Evolutionary conservation across 2,888 invertebrate genomes (phyloP).

Genomic region (Monoplex corrugatus): DNA sequence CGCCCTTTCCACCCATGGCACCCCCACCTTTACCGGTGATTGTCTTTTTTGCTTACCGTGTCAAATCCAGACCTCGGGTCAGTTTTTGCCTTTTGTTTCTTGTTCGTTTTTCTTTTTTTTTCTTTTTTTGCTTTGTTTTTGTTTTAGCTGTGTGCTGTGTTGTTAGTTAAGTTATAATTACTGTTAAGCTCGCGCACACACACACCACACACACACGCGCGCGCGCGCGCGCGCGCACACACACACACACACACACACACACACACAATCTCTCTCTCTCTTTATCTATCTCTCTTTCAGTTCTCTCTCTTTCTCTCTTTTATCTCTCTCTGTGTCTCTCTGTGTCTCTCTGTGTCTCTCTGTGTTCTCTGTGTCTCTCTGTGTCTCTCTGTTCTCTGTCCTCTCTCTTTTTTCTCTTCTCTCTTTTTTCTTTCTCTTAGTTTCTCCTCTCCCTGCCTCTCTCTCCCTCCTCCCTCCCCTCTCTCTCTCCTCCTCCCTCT

Average conservation of each 20-base stretch:
- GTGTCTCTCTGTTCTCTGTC: not conserved
- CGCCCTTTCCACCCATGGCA: too few species aligned
- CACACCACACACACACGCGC: too few species aligned
- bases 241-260: not conserved
- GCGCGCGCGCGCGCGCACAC: too few species aligned
- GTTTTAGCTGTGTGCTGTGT: too few species aligned
- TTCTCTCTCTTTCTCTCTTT: not conserved
- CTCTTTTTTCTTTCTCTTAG: not conserved
- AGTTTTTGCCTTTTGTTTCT: too few species aligned
- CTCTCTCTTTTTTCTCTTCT: not conserved
- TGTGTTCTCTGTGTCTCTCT: not conserved
- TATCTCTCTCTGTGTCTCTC: not conserved
- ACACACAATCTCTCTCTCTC: not conserved
- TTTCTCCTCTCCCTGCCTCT: not conserved
- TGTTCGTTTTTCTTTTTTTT: too few species aligned
- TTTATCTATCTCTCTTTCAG: not conserved
- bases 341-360: not conserved
- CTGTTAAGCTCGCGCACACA: too few species aligned
- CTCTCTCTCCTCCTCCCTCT: not conserved
- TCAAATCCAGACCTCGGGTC: too few species aligned
- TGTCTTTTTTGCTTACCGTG: too few species aligned
- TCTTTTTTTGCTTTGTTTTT: too few species aligned
- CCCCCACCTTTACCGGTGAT: too few species aligned
- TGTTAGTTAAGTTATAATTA: not conserved
- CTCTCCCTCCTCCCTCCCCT: not conserved